Conservation (phyloP, 2,888 invertebrate genomes). For the Plutella xylostella region DNA sequence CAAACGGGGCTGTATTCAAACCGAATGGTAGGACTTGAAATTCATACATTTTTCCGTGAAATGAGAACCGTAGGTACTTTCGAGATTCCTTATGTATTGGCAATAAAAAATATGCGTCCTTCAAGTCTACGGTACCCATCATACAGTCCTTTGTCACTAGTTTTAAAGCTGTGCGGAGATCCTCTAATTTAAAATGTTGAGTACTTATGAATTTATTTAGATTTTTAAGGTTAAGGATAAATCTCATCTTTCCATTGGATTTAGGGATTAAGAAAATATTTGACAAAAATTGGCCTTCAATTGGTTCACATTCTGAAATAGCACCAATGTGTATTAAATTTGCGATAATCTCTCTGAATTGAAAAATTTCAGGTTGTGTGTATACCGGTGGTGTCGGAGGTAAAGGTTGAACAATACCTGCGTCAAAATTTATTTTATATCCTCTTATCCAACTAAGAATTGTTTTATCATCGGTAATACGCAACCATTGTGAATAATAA, state of each 20-base stretch:
- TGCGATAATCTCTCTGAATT: slow-evolving; percentile 9
- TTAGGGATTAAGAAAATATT: slow-evolving; percentile 9
- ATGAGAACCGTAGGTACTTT: slow-evolving; percentile 11
- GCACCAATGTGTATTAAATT: slow-evolving; percentile 3
- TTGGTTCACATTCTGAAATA: slow-evolving; percentile 4
- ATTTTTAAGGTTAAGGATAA: slow-evolving; percentile 11
- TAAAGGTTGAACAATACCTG: not conserved
- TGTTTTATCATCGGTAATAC: slow-evolving; percentile 13
- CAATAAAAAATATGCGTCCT: slow-evolving; percentile 9
- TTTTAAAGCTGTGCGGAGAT: slow-evolving; percentile 8
- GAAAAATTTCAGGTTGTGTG: not conserved
- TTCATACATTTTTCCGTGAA: slow-evolving; percentile 5
- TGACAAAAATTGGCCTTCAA: slow-evolving; percentile 10
- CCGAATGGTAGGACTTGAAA: slow-evolving; percentile 11
- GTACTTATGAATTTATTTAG: slow-evolving; percentile 8
- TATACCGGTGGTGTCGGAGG: not conserved
- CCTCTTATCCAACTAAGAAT: slow-evolving; percentile 14
- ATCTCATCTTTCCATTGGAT: slow-evolving; percentile 7
- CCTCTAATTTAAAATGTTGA: slow-evolving; percentile 10
- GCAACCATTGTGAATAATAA: slow-evolving; percentile 14
- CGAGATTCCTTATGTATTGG: not conserved
- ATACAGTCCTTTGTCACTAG: slow-evolving; percentile 2
- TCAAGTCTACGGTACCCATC: slow-evolving; percentile 6
- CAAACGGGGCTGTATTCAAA: slow-evolving; percentile 6
- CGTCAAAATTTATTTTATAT: slow-evolving; percentile 3